Base-by-base conservation (phyloP, 1,140 invertebrate species). In the Mercenaria mercenaria region DNA sequence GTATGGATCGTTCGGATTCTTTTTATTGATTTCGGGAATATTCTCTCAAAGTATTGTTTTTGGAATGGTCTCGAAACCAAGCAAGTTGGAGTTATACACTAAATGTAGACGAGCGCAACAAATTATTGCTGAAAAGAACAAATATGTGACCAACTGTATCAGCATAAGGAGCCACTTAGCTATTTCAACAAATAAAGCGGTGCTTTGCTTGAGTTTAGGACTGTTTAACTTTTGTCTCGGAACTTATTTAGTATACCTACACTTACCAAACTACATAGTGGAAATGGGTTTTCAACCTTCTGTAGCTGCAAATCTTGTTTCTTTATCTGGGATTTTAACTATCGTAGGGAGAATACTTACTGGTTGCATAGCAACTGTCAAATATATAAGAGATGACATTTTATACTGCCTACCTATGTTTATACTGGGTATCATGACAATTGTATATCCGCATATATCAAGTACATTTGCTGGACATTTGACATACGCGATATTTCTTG, bases 1-100 rank as follows among this genome's bases (percentile, higher is more conserved):
- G 18, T 89, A 89, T 50, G 76, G 76, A 4, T 52, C 41, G 10
- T 39, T n/a, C 15, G 87, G 87, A 20, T 81, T 81, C 34, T 89
- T 89, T 39, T 29, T 89, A 2, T 47, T 81, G 1, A 61, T 89
- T 59, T 77, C 76, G 4, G 87, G 52, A 29, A 81, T 89, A 23
- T 41, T 37, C 20, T 41, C 72, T 20, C 32, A 89, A 37, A 69
- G 50, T 20, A 43, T 80, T 13, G 43, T 50, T 29, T 89, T 89
- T 61, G 87, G 87, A 26, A 29, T 56, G 23, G 3, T 89, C 2
- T 81, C 76, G 29, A 39, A 32, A 23, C 87, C 87, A 0, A 76
- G 67, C 43, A 15, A 43, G 6, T 41, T 81, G 26, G 87, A 89
- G 56, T 15, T 81, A 13, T 32, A 89, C 10, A 39, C 69, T 76